A percentile compares a stretch with the other conserved stretches of the same genome.
Conservation (phyloP, 2,797 vertebrate species). For the Macropus fuliginosus region DNA sequence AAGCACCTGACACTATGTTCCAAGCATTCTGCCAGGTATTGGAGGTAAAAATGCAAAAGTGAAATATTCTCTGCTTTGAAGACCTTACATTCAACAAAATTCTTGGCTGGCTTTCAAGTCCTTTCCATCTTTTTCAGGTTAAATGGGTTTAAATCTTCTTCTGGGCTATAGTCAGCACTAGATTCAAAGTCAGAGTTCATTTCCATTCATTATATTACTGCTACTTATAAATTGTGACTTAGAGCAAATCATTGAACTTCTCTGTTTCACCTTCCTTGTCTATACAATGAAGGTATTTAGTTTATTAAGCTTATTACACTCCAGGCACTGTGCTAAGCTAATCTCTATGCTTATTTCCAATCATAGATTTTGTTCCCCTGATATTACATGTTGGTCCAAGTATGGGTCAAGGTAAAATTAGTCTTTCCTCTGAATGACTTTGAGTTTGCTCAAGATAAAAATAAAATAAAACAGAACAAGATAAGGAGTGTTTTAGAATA, state of each 20-base stretch:
- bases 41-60: neutral
- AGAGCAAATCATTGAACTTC: neutral
- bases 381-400: neutral
- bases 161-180: neutral
- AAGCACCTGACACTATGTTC: neutral
- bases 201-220: neutral
- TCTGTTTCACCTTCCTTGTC: neutral
- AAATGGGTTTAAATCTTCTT: neutral
- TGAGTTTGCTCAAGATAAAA: neutral
- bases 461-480: neutral
- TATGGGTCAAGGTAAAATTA: neutral
- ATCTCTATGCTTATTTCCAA: neutral
- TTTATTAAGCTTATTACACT: neutral
- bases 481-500: neutral
- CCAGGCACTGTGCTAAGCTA: neutral
- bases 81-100: neutral
- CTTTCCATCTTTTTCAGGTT: neutral
- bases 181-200: neutral
- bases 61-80: neutral
- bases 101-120: neutral
- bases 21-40: neutral
- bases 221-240: neutral
- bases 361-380: neutral
- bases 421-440: neutral
- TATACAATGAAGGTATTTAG: neutral